Evolutionary conservation across 2,113 vertebrate genomes (phyloP), one percentile per base, ranked within the genome.

Genomic region (Mus pahari): DNA sequence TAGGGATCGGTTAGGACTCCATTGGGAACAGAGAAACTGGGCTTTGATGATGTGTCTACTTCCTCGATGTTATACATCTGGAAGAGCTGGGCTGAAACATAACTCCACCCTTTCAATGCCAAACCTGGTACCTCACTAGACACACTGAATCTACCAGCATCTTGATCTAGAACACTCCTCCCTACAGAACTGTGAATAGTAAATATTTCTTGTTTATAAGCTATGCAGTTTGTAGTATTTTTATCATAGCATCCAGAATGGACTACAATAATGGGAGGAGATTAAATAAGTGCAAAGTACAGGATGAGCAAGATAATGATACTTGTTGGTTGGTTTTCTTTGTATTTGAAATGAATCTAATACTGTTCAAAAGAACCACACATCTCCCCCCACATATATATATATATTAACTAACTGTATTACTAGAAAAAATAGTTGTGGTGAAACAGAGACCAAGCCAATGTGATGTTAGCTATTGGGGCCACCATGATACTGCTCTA

Each of bases 321-420:
- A 55, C 2, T 19, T 6, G 55, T 45, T 78, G 75, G 24, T 33
- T 90, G 20, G 16, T 73, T 71, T 86, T 68, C 24, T 58, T 87
- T 81, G 48, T 12, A 78, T 33, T 79, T 68, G 24, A 94, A 91
- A 96, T 17, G 70, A 95, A 91, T 26, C 55, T 42, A 68, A 6
- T 68, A 74, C 64, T 89, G 68, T 58, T 87, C 39, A 73, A 73
- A 95, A 92, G 36, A 10, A 93, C 42, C 10, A 36, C 7, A 17
- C 0, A 28, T 42, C 31, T 86, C 16, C 26, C 6, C 17, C 36
- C 17, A 17, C 28, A 71, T 6, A 48, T 48, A 70, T 2, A 89
- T 78, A 39, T 48, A 70, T 2, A 89, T 78, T 36, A 77, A 66
- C 12, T n/a, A 58, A 36, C 55, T 66, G 11, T 36, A n/a, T 62